Evolutionary conservation across 2,797 vertebrate species (phyloP), one percentile per base, ranked within the genome.

Genomic region (Phoxinus dragarum): DNA sequence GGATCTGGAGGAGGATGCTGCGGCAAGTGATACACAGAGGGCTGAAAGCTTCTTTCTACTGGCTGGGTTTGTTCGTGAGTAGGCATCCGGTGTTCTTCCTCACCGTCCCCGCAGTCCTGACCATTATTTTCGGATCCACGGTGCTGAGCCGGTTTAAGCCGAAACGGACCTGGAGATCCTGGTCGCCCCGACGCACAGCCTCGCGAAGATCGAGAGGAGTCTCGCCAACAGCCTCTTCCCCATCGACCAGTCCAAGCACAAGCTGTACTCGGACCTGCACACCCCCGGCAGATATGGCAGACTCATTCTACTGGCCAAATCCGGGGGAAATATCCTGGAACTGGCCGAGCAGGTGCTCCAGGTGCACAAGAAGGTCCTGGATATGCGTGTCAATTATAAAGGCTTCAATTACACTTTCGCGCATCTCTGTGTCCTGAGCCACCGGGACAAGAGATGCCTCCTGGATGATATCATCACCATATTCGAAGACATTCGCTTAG

Each of bases 351-450:
- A 97, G 94, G 97, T 99, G 90, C 95, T 99, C 94, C 96, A 94
- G 94, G 97, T 98, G 92, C 98, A 99, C 96, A 96, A 96, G 95
- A 96, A 96, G 92, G 97, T 99, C 95, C 92, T 99, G 96, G 97
- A 97, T 91, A 94, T 99, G 97, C 97, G 96, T 94, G 98, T 99
- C 94, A 97, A 95, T 94, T 96, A 98, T 94, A 97, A 96, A 93
- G 98, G 98, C 91, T 99, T 98, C 96, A 99, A 99, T 95, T 99
- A 99, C 96, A 98, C 97, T 92, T 99, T 99, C 96, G 96, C 97
- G 93, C 98, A 99, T 96, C 97, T 99, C 93, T 99, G 98, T 96
- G 96, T 98, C 93, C 93, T 98, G 93, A 97, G 97, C 95, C 97
- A 97, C 96, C 93, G 97, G 93, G 97, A 98, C 94, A 97, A 97